Evolutionary conservation across 2,113 vertebrate species (phyloP), one percentile per base, ranked within the genome.

Genomic region (Nothoprocta pentlandii): DNA sequence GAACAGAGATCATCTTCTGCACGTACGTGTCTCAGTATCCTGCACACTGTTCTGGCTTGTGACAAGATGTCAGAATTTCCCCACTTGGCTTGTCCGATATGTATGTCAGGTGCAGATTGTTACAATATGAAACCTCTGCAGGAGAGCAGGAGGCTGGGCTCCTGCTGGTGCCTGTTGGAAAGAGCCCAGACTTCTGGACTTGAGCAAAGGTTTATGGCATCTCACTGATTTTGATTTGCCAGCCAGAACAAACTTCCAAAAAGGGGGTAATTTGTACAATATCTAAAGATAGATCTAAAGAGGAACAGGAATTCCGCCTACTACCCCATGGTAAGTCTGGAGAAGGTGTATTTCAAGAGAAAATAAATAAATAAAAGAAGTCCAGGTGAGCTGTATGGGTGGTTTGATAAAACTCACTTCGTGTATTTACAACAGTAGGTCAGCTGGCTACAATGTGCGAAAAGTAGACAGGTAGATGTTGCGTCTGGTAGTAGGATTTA

Each of bases 381-480:
- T 64, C 69, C 44, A 81, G 49, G 62, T 88, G 69, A 91, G 25
- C 56, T 81, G 2, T 70, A 2, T 84, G 77, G n/a, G 87, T 75
- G 74, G 58, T 87, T 89, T 94, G 36, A 36, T 80, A 66, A 94
- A 86, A 85, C 11, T 81, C 49, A 47, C 2, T 5, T 80, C 19
- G 5, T 7, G 26, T 1, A 0, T 20, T 53, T 84, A 30, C 61
- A 66, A 39, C 68, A 68, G 6, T 42, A 88, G 39, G 19, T 93
- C 76, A 81, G 30, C 56, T 88, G 80, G 67, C 75, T 74, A 8
- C 62, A 69, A 3, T 14, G 26, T 59, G 30, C 34, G 36, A 77
- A 66, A 74, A 87, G 47, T 76, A 8, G 36, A 88, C 94, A 66
- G 91, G 53, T 90, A 92, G 80, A 58, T 87, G 61, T 59, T 87